phyloP scores from a whole-genome alignment of 2,888 invertebrate genomes.

The Hyposoter didymator region DNA sequence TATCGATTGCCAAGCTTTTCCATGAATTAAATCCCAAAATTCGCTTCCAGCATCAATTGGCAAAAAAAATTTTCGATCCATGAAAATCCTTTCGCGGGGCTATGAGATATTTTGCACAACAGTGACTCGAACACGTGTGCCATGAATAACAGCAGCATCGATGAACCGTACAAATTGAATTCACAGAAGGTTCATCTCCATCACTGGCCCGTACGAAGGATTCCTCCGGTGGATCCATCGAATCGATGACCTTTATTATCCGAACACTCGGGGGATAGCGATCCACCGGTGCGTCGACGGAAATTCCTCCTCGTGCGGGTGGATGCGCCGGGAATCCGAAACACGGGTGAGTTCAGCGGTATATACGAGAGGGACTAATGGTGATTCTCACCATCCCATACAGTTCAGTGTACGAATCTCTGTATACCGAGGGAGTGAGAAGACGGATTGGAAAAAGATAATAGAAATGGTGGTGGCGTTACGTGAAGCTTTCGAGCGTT shows the following conservation, averaged over 20 bases:
- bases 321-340: conserved; percentile 61
- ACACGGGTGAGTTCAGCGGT: conserved; percentile 54
- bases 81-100: too few species aligned
- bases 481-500: conserved; percentile 78
- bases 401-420: conserved; percentile 25
- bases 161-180: conserved; percentile 34
- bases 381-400: conserved; percentile 38
- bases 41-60: neutral
- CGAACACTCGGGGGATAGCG: conserved; percentile 50
- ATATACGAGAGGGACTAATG: conserved; percentile 52
- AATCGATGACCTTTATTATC: conserved; percentile 77
- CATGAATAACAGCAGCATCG: neutral
- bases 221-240: conserved; percentile 66
- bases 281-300: conserved; percentile 64
- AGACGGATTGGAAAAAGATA: conserved; percentile 69
- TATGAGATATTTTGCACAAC: neutral
- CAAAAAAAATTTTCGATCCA: neutral
- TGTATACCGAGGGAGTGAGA: conserved; percentile 43
- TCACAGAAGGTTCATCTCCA: conserved; percentile 60
- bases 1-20: neutral
- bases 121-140: neutral
- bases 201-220: conserved; percentile 68
- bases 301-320: conserved; percentile 56
- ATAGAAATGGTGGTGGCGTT: conserved; percentile 74
- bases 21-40: neutral